Evolutionary conservation across 2,888 invertebrate genomes (phyloP).

Genomic region (Scrobipalpa costella): DNA sequence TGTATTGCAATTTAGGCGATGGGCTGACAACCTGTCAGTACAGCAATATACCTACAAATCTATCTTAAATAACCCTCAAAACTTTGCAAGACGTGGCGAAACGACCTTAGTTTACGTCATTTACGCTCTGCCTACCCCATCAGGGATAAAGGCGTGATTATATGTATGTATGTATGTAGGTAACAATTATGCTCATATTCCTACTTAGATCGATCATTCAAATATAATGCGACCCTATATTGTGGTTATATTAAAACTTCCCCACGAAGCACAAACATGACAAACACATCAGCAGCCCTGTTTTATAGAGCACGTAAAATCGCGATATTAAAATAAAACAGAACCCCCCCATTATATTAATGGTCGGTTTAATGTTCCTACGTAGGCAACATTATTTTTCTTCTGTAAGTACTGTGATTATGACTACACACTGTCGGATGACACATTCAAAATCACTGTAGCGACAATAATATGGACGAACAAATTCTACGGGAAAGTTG

Average conservation of each 20-base stretch:
- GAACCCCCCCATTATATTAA: constrained; percentile 61
- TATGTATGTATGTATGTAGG: too few relatives aligned
- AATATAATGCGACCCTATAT: not conserved
- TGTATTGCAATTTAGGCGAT: too few relatives aligned
- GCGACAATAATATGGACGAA: not conserved
- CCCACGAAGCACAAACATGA: constrained; percentile 20
- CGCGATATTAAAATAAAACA: constrained; percentile 50
- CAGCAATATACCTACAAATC: too few relatives aligned
- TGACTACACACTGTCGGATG: not conserved
- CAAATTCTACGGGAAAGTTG: not conserved
- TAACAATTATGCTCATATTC: too few relatives aligned
- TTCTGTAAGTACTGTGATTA: constrained; percentile 17
- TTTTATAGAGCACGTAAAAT: constrained; percentile 44
- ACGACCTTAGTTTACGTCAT: too few relatives aligned
- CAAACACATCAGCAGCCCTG: constrained; percentile 29
- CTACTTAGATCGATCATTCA: too few relatives aligned
- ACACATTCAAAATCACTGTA: not conserved
- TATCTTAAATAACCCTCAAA: too few relatives aligned
- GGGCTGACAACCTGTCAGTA: too few relatives aligned
- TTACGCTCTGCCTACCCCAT: too few relatives aligned
- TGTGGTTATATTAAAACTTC: constrained; percentile 24
- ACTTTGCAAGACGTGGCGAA: too few relatives aligned
- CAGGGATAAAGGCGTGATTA: too few relatives aligned
- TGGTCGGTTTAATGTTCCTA: constrained; percentile 53
- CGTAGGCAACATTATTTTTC: constrained; percentile 35